Base-by-base conservation (phyloP, 2,113 vertebrate genomes). In the Ctenodactylus gundi region DNA sequence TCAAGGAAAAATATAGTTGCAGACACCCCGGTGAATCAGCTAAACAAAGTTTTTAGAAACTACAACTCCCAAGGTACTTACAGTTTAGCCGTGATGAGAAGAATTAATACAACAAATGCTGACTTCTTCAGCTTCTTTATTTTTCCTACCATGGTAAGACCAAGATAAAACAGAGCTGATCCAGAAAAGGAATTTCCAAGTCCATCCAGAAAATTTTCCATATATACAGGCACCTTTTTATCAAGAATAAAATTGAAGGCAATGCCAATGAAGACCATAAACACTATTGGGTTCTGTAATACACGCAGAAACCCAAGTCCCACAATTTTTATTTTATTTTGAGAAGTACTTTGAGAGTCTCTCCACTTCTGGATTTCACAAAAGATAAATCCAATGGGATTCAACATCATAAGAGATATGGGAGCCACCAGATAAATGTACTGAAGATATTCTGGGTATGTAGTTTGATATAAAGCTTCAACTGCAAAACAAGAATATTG, bases 391-490 rank as follows among this genome's bases (percentile, higher is more conserved):
- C 99, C 99, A 17, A 99, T 97, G 17, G 99, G 99, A 96, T 99
- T 99, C 64, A 99, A 98, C 98, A 99, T 98, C 98, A 99, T 99
- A 86, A 99, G 98, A 95, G 99, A 99, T 95, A 99, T 98, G 23
- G 99, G 99, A 68, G 99, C 99, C 90, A 99, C 99, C 98, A 99
- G 98, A 97, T 99, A 99, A 98, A 99, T 99, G 96, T 99, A 99
- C 98, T 99, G 99, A 46, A 99, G 99, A 98, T 99, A 99, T 87
- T 99, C 99, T 68, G 99, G 99, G 80, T 99, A 98, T 60, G 99
- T 99, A 92, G 98, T 98, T 97, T 99, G 97, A 98, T 99, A 99
- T 49, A 99, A 98, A 97, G 99, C 99, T 98, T 99, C 99, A 97
- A 99, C 99, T 99, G 98, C 55, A 98, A 98, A 97, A 96, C 70